A percentile compares a stretch with the other conserved stretches of the same genome.
Evolutionary conservation across 2,113 vertebrate species (phyloP).

Genomic region (Erpornis zantholeuca): DNA sequence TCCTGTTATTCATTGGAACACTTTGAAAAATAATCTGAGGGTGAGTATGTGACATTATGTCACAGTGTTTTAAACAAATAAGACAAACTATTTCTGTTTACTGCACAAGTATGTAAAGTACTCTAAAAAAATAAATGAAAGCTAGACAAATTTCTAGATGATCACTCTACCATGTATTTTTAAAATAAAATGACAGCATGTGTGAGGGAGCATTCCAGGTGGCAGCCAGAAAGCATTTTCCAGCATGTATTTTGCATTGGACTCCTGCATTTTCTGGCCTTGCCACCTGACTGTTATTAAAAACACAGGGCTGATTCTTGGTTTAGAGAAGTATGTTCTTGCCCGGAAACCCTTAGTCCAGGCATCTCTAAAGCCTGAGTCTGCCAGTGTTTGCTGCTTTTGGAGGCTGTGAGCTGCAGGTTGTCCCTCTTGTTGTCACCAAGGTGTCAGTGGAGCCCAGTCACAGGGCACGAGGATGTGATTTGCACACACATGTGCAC

Average conservation of each 20-base stretch:
- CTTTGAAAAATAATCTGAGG: background rate
- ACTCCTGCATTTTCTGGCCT: background rate
- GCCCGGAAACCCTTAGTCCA: background rate
- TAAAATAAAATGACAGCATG: background rate
- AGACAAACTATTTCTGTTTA: background rate
- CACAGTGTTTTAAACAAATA: background rate
- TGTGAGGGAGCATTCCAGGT: background rate
- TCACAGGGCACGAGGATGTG: fast-evolving
- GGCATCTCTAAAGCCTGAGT: background rate
- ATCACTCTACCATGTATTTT: background rate
- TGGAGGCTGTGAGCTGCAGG: background rate
- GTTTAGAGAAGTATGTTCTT: background rate
- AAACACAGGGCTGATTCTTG: background rate
- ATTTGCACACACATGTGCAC: background rate
- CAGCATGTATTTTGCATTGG: background rate
- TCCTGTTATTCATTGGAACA: background rate
- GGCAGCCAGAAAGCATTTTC: background rate
- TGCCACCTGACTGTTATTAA: background rate
- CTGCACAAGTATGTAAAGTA: background rate
- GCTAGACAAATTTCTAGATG: background rate
- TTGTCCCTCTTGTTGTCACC: fast-evolving
- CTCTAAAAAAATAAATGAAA: background rate
- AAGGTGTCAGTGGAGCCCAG: fast-evolving
- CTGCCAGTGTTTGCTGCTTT: background rate
- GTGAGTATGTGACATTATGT: background rate